Conservation (phyloP, 2,888 invertebrate genomes). For the Agrilus mali region DNA sequence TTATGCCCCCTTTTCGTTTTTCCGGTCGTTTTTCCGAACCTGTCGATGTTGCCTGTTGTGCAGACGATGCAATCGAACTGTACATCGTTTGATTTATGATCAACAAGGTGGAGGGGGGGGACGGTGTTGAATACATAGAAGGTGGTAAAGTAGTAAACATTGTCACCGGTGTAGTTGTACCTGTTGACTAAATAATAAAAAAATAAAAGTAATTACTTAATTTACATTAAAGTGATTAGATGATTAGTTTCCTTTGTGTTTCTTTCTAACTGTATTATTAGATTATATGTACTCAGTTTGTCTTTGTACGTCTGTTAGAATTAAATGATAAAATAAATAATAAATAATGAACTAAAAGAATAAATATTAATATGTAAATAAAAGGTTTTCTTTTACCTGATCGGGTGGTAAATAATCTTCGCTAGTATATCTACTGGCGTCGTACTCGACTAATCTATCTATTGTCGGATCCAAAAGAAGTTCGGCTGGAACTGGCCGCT, state of each 20-base stretch:
- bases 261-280: too few species aligned
- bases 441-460: slow-evolving; percentile 66
- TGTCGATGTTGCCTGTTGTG: slow-evolving; percentile 8
- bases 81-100: slow-evolving; percentile 8
- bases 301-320: too few species aligned
- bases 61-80: slow-evolving; percentile 15
- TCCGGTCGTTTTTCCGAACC: slow-evolving; percentile 31
- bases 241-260: too few species aligned
- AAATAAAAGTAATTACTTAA: too few species aligned
- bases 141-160: slow-evolving; percentile 34
- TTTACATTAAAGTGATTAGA: too few species aligned
- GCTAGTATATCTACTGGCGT: slow-evolving; percentile 49
- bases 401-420: slow-evolving; percentile 7
- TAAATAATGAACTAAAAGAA: too few species aligned
- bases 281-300: too few species aligned
- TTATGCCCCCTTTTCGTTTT: slow-evolving; percentile 66
- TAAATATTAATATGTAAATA: too few species aligned
- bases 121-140: slow-evolving; percentile 18
- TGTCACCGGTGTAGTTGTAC: slow-evolving; percentile 23
- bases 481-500: slow-evolving; percentile 63
- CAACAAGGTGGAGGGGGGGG: slow-evolving; percentile 7
- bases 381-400: too few species aligned
- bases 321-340: too few species aligned
- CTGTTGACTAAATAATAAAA: slow-evolving; percentile 13
- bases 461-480: slow-evolving; percentile 64